Conservation (phyloP, 2,797 vertebrate genomes). For the Crocodylus rhombifer region DNA sequence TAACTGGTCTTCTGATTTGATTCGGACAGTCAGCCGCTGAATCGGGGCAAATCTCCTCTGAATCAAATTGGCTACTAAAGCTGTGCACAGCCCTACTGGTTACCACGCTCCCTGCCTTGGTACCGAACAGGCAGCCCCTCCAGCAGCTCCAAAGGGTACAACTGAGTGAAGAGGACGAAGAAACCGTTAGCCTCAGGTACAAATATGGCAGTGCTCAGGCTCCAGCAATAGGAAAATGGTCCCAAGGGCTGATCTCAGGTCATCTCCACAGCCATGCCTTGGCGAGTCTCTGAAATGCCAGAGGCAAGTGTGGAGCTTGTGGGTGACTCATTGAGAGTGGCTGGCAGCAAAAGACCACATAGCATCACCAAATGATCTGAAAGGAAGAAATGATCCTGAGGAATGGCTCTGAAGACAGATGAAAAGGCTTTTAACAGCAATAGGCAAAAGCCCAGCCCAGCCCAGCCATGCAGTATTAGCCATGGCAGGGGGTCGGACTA, state of each 20-base stretch:
- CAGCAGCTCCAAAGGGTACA: neutral
- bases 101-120: neutral
- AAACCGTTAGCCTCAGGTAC: no score
- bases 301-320: conserved; percentile 33
- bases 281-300: conserved; percentile 14
- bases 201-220: neutral
- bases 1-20: no score
- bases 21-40: no score
- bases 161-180: neutral
- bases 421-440: conserved; percentile 58
- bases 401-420: conserved; percentile 57
- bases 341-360: conserved; percentile 43
- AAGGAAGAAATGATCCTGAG: conserved; percentile 46
- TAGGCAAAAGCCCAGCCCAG: neutral
- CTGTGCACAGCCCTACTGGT: no score
- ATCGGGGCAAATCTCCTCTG: no score
- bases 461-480: no score
- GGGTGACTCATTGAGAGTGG: conserved; percentile 5
- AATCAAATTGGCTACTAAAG: no score
- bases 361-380: conserved; percentile 17
- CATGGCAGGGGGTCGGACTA: no score
- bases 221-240: no score
- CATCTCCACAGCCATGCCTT: neutral
- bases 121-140: neutral
- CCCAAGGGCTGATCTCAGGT: neutral